Conservation (phyloP, 1,140 invertebrate species). For the Musca vetustissima region DNA sequence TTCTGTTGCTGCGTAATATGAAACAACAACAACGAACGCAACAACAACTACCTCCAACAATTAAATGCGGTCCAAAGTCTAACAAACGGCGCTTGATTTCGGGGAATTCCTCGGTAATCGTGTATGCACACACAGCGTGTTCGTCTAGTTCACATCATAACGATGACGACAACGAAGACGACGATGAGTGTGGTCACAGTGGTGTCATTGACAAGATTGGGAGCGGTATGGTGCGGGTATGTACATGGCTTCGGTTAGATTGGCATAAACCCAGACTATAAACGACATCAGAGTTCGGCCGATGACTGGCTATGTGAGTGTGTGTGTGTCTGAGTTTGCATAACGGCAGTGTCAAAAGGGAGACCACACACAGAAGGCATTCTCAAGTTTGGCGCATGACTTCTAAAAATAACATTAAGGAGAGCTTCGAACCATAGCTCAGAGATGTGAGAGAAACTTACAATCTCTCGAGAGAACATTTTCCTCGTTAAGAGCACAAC, state of each 20-base stretch:
- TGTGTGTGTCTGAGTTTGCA: background rate
- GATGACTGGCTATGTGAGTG: background rate
- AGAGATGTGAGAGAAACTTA: no score
- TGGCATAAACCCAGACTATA: constrained; percentile 8
- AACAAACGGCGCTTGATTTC: constrained; percentile 25
- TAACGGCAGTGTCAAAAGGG: background rate
- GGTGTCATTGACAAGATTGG: no score
- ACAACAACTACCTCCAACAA: constrained; percentile 20
- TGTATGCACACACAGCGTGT: background rate
- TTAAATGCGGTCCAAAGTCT: constrained; percentile 27
- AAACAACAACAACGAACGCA: background rate
- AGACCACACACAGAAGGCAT: no score
- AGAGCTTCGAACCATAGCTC: no score
- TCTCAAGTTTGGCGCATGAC: no score
- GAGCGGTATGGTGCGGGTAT: no score
- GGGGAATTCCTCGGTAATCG: constrained; percentile 25
- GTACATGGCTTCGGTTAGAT: background rate
- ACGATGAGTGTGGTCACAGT: no score
- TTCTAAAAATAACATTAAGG: no score
- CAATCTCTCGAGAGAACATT: no score
- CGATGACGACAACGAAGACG: no score
- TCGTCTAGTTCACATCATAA: no score
- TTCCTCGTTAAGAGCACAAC: no score
- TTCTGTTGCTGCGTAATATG: constrained; percentile 10
- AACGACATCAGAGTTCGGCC: background rate